Conservation (phyloP, 2,797 vertebrate genomes). For the Clamator glandarius region DNA sequence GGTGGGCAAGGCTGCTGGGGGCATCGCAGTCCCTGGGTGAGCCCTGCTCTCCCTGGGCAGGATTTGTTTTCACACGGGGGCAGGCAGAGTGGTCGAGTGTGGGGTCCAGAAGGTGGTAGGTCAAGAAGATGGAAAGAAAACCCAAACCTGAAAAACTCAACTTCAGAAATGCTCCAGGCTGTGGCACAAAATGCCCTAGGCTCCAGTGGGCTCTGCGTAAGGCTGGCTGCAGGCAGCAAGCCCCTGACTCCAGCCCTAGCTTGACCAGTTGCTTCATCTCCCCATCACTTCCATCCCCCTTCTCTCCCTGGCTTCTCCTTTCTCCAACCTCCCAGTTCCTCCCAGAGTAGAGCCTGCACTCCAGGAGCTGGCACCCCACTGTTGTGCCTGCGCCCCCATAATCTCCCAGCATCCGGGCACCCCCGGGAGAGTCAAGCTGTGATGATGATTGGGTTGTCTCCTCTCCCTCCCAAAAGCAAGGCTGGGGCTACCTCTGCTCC, state of each 20-base stretch:
- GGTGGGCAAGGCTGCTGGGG: no score
- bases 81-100: no score
- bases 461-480: accelerated
- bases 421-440: not conserved
- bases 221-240: no score
- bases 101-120: no score
- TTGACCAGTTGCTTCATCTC: not conserved
- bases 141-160: no score
- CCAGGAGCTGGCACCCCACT: not conserved
- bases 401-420: not conserved
- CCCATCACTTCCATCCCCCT: not conserved
- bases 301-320: not conserved
- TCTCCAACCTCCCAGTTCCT: accelerated
- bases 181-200: no score
- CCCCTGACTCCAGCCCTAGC: no score
- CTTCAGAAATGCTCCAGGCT: no score
- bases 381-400: not conserved
- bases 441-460: not conserved
- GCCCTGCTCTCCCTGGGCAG: not conserved
- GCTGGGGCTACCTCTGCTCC: not conserved
- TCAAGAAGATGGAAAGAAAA: no score
- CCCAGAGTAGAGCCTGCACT: not conserved
- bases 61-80: no score
- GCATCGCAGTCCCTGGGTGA: no score
- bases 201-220: not conserved